phyloP scores from a whole-genome alignment of 2,888 invertebrate genomes.

The Pedicia rivosa region DNA sequence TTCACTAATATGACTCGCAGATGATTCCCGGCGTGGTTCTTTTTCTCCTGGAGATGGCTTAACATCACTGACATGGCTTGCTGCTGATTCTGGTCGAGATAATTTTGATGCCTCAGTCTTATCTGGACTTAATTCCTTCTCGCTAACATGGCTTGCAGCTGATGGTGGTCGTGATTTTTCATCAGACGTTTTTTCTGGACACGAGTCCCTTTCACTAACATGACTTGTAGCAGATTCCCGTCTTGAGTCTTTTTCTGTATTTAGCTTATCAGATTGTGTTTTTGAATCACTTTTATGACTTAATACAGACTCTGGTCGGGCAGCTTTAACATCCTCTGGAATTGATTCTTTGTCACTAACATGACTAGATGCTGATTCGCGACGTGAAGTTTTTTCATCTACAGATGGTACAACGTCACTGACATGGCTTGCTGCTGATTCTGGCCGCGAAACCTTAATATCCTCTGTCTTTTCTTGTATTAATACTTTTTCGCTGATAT shows the following conservation, averaged over 20 bases:
- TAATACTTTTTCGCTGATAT: constrained; percentile 10
- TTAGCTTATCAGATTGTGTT: not conserved
- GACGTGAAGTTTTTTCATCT: not conserved
- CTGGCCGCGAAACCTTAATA: not conserved
- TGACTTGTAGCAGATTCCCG: too few species aligned
- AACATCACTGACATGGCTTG: constrained; percentile 11
- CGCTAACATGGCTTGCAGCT: constrained; percentile 8
- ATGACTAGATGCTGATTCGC: too few species aligned
- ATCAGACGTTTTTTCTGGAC: too few species aligned
- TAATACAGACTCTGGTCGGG: constrained; percentile 4
- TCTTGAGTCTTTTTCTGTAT: too few species aligned
- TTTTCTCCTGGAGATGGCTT: not conserved
- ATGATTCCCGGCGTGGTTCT: too few species aligned
- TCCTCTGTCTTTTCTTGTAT: not conserved
- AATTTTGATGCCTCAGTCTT: not conserved
- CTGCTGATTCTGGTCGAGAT: not conserved
- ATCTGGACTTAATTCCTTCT: constrained; percentile 11
- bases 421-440: not conserved
- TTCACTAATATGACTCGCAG: not conserved
- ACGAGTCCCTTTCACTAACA: too few species aligned
- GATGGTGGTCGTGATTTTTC: constrained; percentile 9
- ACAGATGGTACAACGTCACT: not conserved
- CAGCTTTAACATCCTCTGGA: not conserved
- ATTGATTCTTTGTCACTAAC: not conserved
- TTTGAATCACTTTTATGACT: constrained; percentile 3